Evolutionary conservation across 1,140 invertebrate genomes (phyloP), one percentile per base, ranked within the genome.

Genomic region (Coelopa frigida): DNA sequence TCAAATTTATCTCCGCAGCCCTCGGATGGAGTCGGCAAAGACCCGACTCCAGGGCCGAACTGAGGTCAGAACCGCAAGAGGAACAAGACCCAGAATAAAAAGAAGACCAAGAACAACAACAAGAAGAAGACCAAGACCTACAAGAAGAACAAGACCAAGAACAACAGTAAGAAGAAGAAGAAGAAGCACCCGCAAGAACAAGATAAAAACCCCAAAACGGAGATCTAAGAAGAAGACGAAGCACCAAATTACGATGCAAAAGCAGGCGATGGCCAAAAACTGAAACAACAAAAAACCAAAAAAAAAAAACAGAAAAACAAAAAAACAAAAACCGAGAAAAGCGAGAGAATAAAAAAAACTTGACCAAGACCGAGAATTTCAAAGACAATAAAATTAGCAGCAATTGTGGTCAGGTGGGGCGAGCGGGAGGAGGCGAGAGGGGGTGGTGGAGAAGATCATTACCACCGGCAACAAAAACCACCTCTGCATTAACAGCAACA

Each of bases 351-450:
- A 46, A 46, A 46, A 36, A 31, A 27, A 29, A 42, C 21, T 39
- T 18, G 23, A 46, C 32, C 32, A 46, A 20, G 29, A 35, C 33
- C 33, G 33, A 35, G 33, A 35, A 12, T 35, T 35, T 35, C 20
- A 35, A 35, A 35, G 20, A 20, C 33, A 15, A 35, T 20, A 35
- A 35, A 20, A 35, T 18, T 18, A 35, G 15, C 33, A 35, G 33
- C 33, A 46, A 46, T 31, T 31, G 32, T 36, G 35, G 23, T 31
- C 44, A 46, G 32, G 24, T 46, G 44, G 27, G 20, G 40, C 40
- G 32, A 42, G 40, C 32, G 22, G 27, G 27, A 8, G n/a, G 27
- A 8, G 27, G 26, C 40, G 24, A 42, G 26, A 17, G 4, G n/a
- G 17, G n/a, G n/a, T n/a, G n/a, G n/a, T n/a, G n/a, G n/a, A n/a